A percentile compares a stretch with the other conserved stretches of the same genome.
Conservation (phyloP, 2,113 vertebrate genomes). For the Microcebus lehilahytsara region DNA sequence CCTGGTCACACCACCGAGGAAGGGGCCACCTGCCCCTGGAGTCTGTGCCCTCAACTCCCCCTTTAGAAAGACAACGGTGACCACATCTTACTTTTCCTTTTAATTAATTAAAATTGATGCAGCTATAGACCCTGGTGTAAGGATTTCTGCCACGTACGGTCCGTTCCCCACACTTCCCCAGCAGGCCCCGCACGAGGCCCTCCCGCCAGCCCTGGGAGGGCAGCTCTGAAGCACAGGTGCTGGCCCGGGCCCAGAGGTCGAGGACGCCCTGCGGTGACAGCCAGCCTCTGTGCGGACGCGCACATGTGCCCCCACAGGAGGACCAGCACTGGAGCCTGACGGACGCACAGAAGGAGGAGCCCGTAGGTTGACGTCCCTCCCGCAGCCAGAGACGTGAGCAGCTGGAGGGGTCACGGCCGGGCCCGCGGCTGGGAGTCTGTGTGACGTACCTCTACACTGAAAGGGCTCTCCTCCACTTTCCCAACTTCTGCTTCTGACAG, state of each 20-base stretch:
- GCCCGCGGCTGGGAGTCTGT: neutral
- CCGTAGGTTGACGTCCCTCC: neutral
- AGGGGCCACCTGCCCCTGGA: neutral
- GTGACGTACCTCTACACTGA: conserved; percentile 86
- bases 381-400: neutral
- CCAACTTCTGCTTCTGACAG: conserved; percentile 89
- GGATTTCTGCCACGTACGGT: too few relatives aligned
- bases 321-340: rapidly evolving
- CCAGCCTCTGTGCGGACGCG: neutral
- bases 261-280: rapidly evolving
- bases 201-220: neutral
- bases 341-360: neutral
- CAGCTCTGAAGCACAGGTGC: neutral
- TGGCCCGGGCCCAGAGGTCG: neutral
- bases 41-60: neutral
- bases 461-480: conserved; percentile 85
- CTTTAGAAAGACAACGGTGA: neutral
- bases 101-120: neutral
- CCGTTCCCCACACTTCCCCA: neutral
- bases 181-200: neutral
- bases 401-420: neutral
- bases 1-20: neutral
- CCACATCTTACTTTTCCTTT: neutral
- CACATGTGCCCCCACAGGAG: rapidly evolving
- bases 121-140: neutral